phyloP scores from a whole-genome alignment of 2,888 invertebrate species.

The Agrypnus murinus region DNA sequence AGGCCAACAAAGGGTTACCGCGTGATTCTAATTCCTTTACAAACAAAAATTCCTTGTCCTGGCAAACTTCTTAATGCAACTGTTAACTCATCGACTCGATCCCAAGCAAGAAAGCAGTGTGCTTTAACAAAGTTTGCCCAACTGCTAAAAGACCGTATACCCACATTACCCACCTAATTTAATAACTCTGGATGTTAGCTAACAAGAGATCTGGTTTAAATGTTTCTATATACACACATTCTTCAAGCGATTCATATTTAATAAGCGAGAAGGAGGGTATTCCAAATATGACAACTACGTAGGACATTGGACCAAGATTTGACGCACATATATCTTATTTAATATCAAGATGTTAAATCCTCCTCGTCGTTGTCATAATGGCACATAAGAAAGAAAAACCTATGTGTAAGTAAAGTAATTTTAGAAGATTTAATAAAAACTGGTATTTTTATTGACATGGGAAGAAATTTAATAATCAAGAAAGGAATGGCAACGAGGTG shows the following conservation, averaged over 20 bases:
- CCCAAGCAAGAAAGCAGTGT: conserved; percentile 19
- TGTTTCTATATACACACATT: not conserved
- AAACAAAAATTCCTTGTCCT: conserved; percentile 31
- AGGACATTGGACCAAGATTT: conserved; percentile 15
- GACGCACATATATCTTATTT: not conserved
- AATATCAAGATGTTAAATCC: conserved; percentile 8
- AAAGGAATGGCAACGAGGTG: conserved; percentile 10
- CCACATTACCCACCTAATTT: conserved; percentile 38
- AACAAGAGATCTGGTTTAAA: conserved; percentile 10
- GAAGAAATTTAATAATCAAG: conserved; percentile 22
- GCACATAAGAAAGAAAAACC: not conserved
- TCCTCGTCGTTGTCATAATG: not conserved
- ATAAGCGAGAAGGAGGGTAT: not conserved
- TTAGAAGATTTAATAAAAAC: conserved; percentile 14
- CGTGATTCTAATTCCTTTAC: conserved; percentile 25
- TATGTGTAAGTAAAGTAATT: not conserved
- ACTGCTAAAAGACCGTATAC: conserved; percentile 34
- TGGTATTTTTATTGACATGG: conserved; percentile 10
- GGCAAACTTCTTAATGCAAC: conserved; percentile 40
- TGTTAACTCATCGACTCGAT: conserved; percentile 31
- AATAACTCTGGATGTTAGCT: conserved; percentile 33
- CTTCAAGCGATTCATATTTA: conserved; percentile 4
- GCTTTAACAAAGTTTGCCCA: conserved; percentile 38
- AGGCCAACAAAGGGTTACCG: conserved; percentile 8
- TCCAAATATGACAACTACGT: conserved; percentile 53